A percentile compares a stretch with the other conserved stretches of the same genome.
These are phyloP conservation scores for Oreocharis arfaki DNA, from an alignment of 2,113 vertebrate genomes.

Conservation along the genomic window DNA sequence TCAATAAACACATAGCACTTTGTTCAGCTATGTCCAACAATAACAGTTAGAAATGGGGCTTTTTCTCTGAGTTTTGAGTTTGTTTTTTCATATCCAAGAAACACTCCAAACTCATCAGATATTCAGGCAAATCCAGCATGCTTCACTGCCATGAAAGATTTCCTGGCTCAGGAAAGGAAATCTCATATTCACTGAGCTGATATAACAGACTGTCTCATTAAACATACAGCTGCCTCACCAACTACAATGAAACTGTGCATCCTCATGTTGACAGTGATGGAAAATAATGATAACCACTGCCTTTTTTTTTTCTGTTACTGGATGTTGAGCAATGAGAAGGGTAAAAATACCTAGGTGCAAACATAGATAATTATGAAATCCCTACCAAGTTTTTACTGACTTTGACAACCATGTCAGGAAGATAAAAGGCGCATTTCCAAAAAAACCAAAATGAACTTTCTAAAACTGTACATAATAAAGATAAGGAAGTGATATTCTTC, in stretches of 20 bases:
- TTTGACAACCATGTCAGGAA: not conserved
- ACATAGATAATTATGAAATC: not conserved
- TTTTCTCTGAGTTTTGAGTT: not conserved
- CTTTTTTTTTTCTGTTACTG: not conserved
- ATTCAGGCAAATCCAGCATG: not conserved
- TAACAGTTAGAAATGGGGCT: not conserved
- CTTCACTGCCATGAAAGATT: not conserved
- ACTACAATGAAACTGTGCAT: not conserved
- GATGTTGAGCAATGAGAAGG: not conserved
- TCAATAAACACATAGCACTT: not conserved
- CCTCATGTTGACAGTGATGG: not conserved
- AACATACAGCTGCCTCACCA: not conserved
- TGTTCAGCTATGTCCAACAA: not conserved
- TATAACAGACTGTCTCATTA: not conserved
- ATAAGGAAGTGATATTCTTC: not conserved
- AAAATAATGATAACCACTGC: not conserved
- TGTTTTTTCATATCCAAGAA: not conserved
- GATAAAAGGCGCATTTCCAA: not conserved
- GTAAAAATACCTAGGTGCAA: not conserved
- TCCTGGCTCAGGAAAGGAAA: not conserved
- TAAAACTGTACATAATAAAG: not conserved
- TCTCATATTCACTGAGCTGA: not conserved
- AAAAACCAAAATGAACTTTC: not conserved
- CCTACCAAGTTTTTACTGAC: not conserved
- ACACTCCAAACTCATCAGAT: not conserved